A percentile compares a stretch with the other conserved stretches of the same genome.
These are phyloP conservation scores for Caretta caretta DNA, from an alignment of 2,113 vertebrate genomes.

Conservation along the genomic window DNA sequence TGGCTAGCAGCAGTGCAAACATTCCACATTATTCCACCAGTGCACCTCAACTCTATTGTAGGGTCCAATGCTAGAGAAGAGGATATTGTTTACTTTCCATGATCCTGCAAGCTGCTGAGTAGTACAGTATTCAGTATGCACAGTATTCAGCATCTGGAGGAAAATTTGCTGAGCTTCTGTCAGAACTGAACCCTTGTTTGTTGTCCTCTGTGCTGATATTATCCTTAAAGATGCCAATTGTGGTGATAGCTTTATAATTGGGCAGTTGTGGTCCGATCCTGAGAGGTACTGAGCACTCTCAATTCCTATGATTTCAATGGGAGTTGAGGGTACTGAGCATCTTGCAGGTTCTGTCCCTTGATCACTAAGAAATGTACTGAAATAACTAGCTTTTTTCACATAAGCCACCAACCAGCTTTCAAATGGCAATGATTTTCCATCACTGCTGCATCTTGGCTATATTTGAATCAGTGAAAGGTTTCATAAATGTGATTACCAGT, in stretches of 20 bases:
- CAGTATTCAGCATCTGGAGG: accelerated
- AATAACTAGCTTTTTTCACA: constrained; percentile 34
- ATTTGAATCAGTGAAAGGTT: constrained; percentile 51
- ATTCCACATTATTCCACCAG: neutral
- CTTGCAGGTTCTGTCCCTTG: neutral
- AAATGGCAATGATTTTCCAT: constrained; percentile 50
- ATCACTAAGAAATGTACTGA: neutral
- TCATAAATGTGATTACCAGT: constrained; percentile 42
- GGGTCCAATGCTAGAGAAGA: neutral
- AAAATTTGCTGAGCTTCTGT: neutral
- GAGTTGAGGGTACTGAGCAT: neutral
- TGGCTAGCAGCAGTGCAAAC: accelerated
- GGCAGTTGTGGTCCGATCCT: neutral
- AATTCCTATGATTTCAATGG: neutral
- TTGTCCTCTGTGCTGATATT: neutral
- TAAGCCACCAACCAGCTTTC: constrained; percentile 45
- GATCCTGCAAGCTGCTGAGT: neutral
- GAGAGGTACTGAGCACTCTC: neutral
- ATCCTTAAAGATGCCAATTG: neutral
- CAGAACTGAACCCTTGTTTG: neutral
- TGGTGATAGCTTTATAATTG: neutral
- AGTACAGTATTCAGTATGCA: neutral
- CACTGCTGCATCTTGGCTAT: constrained; percentile 32
- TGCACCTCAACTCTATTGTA: neutral
- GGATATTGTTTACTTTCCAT: neutral